Conservation (phyloP, 2,113 vertebrate species). For the Corythornis cristatus region DNA sequence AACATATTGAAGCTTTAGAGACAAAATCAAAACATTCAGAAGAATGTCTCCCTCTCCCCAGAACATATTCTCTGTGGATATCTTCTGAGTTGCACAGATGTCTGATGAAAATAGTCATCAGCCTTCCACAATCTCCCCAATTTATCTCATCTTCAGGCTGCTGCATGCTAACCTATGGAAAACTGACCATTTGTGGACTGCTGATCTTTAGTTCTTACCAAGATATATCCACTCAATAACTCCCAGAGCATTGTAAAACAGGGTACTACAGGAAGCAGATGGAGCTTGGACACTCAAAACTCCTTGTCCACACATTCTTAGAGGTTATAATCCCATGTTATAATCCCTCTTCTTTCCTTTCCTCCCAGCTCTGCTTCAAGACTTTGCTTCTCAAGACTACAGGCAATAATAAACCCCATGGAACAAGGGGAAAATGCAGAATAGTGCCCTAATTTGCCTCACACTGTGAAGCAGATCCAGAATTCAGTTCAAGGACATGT, state of each 20-base stretch:
- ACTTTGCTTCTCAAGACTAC: too few relatives aligned
- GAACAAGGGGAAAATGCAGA: too few relatives aligned
- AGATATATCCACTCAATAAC: neutral
- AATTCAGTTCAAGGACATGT: too few relatives aligned
- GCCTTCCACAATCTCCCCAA: neutral
- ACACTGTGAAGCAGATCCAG: too few relatives aligned
- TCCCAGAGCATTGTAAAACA: neutral
- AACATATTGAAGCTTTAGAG: neutral
- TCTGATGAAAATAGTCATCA: neutral
- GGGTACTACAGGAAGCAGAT: neutral
- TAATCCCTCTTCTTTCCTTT: too few relatives aligned
- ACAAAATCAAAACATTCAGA: neutral
- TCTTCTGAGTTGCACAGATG: neutral
- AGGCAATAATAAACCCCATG: too few relatives aligned
- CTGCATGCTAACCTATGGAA: neutral
- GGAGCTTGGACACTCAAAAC: neutral
- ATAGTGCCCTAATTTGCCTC: too few relatives aligned
- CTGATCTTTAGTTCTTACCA: neutral
- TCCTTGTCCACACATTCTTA: neutral
- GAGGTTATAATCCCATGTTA: neutral
- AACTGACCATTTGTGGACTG: neutral
- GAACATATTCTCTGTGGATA: neutral
- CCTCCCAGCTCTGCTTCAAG: too few relatives aligned
- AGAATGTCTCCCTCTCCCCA: neutral
- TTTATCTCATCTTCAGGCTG: neutral